These are phyloP conservation scores for Lasioglossum baleicum DNA, from an alignment of 1,140 invertebrate genomes.

Conservation along the genomic window DNA sequence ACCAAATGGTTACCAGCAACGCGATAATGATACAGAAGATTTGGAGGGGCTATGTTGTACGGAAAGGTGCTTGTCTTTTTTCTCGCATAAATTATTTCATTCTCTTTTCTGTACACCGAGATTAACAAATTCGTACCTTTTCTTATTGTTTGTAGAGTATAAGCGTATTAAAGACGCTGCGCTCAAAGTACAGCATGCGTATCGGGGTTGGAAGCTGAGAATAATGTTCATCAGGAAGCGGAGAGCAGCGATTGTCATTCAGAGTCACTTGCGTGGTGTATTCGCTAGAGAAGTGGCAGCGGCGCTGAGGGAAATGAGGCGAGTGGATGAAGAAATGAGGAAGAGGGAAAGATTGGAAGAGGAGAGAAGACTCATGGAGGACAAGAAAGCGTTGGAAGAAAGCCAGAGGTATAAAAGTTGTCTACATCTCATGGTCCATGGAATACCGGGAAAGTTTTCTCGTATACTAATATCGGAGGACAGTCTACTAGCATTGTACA, in stretches of 20 bases:
- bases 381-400: constrained; percentile 79
- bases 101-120: background rate
- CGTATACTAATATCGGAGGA: background rate
- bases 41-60: constrained; percentile 84
- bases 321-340: constrained; percentile 95
- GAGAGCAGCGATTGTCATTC: constrained; percentile 93
- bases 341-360: constrained; percentile 87
- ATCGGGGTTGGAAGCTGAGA: constrained; percentile 91
- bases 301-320: constrained; percentile 91
- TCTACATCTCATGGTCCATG: background rate
- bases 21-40: constrained; percentile 90
- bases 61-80: constrained; percentile 80
- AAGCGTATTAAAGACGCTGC: constrained; percentile 85
- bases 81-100: background rate
- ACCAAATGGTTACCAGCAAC: constrained; percentile 84
- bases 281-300: constrained; percentile 93
- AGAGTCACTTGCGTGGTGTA: constrained; percentile 92
- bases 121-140: background rate
- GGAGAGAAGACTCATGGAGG: constrained; percentile 82
- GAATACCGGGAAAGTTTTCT: background rate
- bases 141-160: constrained; percentile 81
- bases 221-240: constrained; percentile 91
- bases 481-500: background rate
- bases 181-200: constrained; percentile 91
- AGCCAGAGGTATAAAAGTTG: constrained; percentile 79